A percentile compares a stretch with the other conserved stretches of the same genome.
phyloP scores from a whole-genome alignment of 2,888 invertebrate genomes.

The Tortrix viridana region DNA sequence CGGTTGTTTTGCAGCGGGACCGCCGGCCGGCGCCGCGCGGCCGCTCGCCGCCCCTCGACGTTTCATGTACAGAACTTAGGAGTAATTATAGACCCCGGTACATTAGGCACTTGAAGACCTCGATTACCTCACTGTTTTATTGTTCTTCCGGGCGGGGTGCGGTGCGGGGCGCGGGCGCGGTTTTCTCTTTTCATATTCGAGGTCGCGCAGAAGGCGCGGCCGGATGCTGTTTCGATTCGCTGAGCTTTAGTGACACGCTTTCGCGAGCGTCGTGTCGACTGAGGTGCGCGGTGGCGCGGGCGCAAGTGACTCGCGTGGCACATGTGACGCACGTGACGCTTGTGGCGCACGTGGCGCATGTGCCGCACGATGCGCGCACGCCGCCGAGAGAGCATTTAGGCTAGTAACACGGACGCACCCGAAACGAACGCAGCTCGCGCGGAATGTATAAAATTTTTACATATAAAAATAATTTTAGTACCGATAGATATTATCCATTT shows the following conservation, averaged over 20 bases:
- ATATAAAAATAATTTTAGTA: constrained; percentile 80
- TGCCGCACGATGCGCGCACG: constrained; percentile 8
- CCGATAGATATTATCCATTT: constrained; percentile 82
- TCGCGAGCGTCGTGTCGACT: constrained; percentile 44
- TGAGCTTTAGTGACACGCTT: constrained; percentile 62
- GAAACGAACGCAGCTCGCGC: constrained; percentile 55
- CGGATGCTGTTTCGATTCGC: constrained; percentile 59
- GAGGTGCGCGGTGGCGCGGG: neutral
- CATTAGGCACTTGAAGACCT: constrained; percentile 12
- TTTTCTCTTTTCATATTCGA: constrained; percentile 40
- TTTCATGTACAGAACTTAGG: constrained; percentile 17
- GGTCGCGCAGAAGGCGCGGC: constrained; percentile 43
- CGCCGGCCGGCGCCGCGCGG: constrained; percentile 25
- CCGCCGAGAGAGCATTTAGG: constrained; percentile 38
- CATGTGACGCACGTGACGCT: constrained; percentile 10
- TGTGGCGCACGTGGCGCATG: constrained; percentile 32
- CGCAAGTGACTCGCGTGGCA: constrained; percentile 9
- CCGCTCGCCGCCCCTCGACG: constrained; percentile 35
- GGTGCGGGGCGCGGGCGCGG: constrained; percentile 33
- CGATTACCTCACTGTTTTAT: constrained; percentile 27
- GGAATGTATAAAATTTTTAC: constrained; percentile 74
- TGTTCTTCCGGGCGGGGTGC: constrained; percentile 31
- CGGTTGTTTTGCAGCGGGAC: constrained; percentile 46
- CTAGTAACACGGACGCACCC: constrained; percentile 44
- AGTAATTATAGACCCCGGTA: constrained; percentile 13